Evolutionary conservation across 2,888 invertebrate species (phyloP), one percentile per base, ranked within the genome.

Genomic region (Merodon equestris): DNA sequence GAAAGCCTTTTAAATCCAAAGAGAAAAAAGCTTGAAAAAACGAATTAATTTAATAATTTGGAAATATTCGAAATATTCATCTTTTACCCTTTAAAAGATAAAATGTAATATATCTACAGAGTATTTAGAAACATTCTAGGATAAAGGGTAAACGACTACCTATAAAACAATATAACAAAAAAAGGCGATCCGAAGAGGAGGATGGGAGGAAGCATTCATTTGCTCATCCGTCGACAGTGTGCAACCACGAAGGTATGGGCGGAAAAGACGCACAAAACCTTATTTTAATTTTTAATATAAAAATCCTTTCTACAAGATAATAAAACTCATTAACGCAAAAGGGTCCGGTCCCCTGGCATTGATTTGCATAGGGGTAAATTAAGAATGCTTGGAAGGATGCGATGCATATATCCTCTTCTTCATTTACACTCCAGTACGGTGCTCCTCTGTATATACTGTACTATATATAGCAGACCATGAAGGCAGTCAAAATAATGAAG

Each of bases 291-390:
- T 79, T 79, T 79, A 79, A 79, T 79, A 79, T 74, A 79, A 79
- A 79, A 79, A 79, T 79, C 79, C 79, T 79, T 79, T 79, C 79
- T 79, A 79, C 79, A 79, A 79, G 79, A 79, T 79, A 79, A 79
- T 79, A 79, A 79, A 79, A 79, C 79, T 79, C 79, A 79, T 79
- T 79, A 79, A 79, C 79, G 79, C 79, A 74, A 73, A 79, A 79
- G 73, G 79, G 79, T 79, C 79, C 73, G 68, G 79, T 79, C 79
- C 79, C 79, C 73, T 79, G 79, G 73, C 79, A 79, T 79, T 79
- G 79, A 79, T 79, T 79, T 79, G 74, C 79, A 79, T 79, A 79
- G 79, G 79, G 79, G 79, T 79, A 79, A 79, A 79, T 79, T 74
- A 79, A 73, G 79, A 79, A 79, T 79, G 58, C 73, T 79, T 60